A percentile compares a stretch with the other conserved stretches of the same genome.
These are phyloP conservation scores for Biston stratarius DNA, from an alignment of 2,888 invertebrate genomes.

Conservation along the genomic window DNA sequence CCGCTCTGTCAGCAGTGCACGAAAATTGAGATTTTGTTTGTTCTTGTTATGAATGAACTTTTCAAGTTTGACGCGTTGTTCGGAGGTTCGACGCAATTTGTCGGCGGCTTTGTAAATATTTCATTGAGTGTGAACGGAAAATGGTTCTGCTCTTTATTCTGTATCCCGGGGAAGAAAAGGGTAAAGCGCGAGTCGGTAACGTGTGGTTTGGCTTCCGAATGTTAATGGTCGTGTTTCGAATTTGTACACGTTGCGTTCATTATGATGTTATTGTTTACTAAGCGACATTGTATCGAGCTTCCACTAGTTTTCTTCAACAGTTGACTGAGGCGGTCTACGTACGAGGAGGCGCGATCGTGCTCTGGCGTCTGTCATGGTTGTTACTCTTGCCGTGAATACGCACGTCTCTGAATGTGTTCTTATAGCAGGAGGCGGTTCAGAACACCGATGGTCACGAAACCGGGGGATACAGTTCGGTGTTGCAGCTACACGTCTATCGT, in stretches of 20 bases:
- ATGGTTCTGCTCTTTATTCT: slow-evolving; percentile 12
- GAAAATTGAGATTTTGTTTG: slow-evolving; percentile 41
- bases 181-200: background rate
- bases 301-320: too few species aligned
- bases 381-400: too few species aligned
- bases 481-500: too few species aligned
- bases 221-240: background rate
- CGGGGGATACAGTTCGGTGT: too few species aligned
- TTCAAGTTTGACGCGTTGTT: slow-evolving; percentile 29
- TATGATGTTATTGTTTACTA: background rate
- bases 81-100: slow-evolving; percentile 24
- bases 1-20: slow-evolving; percentile 27
- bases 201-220: background rate
- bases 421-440: too few species aligned
- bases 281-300: too few species aligned
- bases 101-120: slow-evolving; percentile 26
- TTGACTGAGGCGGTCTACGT: too few species aligned
- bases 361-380: too few species aligned
- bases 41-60: slow-evolving; percentile 42
- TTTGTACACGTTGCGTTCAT: background rate
- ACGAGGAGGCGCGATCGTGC: too few species aligned
- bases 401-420: too few species aligned
- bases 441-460: too few species aligned
- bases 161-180: background rate
- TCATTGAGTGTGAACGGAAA: slow-evolving; percentile 22